Evolutionary conservation across 2,797 vertebrate genomes (phyloP).

Genomic region (Hippopotamyrus pictus): DNA sequence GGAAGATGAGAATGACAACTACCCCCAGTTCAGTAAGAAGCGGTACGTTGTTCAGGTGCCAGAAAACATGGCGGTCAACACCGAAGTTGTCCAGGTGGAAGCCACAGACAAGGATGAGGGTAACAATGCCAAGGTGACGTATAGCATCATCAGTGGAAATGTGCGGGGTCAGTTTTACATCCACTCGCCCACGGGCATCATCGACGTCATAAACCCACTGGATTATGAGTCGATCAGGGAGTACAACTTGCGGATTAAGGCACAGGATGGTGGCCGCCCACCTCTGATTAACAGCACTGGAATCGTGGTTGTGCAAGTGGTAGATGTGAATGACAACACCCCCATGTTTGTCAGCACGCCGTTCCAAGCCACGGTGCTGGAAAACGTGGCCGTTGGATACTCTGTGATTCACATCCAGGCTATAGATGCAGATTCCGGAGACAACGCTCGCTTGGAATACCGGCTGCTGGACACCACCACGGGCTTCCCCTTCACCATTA

Average conservation of each 20-base stretch:
- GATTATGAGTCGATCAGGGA: constrained; percentile 78
- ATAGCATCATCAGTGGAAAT: constrained; percentile 80
- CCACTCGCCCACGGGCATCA: constrained; percentile 71
- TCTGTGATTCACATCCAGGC: constrained; percentile 79
- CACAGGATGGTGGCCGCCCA: constrained; percentile 78
- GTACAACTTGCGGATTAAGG: constrained; percentile 74
- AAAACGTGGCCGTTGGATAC: constrained; percentile 72
- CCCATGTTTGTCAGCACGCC: constrained; percentile 85
- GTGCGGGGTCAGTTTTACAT: constrained; percentile 79
- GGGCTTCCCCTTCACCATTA: constrained; percentile 74
- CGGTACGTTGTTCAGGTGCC: constrained; percentile 73
- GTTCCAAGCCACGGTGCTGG: constrained; percentile 76
- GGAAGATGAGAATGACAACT: constrained; percentile 82
- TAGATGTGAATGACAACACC: constrained; percentile 79
- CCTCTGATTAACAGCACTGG: constrained; percentile 77
- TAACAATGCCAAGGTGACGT: constrained; percentile 74
- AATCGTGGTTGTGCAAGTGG: constrained; percentile 73
- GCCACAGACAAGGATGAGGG: constrained; percentile 74
- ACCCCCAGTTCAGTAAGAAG: constrained; percentile 78
- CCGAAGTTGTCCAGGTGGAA: constrained; percentile 68
- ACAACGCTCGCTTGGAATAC: constrained; percentile 74
- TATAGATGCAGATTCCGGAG: constrained; percentile 73
- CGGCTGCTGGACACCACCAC: constrained; percentile 61
- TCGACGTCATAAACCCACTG: constrained; percentile 73
- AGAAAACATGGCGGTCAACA: constrained; percentile 66